Evolutionary conservation across 1,140 invertebrate species (phyloP).

Genomic region (Bombus ignitus): DNA sequence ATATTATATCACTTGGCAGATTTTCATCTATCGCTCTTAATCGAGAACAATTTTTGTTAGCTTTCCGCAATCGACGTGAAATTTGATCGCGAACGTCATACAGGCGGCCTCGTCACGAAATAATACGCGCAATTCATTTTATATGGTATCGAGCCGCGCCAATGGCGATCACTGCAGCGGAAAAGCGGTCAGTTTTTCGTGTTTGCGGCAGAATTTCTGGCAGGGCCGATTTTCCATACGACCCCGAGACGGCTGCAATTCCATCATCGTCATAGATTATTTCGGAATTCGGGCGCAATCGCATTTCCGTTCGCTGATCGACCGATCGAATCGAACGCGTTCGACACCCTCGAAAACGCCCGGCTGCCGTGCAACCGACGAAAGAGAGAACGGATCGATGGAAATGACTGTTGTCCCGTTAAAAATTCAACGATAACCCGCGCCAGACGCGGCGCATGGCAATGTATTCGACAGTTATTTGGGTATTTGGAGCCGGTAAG

Average conservation of each 20-base stretch:
- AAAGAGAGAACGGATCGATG: constrained; percentile 29
- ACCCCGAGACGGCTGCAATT: constrained; percentile 23
- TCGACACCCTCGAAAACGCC: not conserved
- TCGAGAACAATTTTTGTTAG: not conserved
- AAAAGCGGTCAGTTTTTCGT: constrained; percentile 35
- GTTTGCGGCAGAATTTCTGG: constrained; percentile 28
- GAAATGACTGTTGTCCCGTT: constrained; percentile 46
- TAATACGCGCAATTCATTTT: constrained; percentile 28
- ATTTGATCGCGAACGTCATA: constrained; percentile 3
- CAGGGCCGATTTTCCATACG: not conserved
- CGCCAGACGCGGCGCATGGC: constrained; percentile 16
- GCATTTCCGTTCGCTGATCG: constrained; percentile 42
- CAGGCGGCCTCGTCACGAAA: not conserved
- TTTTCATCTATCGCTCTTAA: not conserved
- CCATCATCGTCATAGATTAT: constrained; percentile 47
- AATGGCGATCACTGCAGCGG: not conserved
- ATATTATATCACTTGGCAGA: too few species aligned
- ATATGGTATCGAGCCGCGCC: not conserved
- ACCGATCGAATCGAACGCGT: constrained; percentile 22
- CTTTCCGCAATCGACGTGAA: not conserved
- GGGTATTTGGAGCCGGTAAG: constrained; percentile 39
- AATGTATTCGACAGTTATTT: constrained; percentile 48
- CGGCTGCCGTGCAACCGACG: not conserved
- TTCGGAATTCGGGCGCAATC: constrained; percentile 43
- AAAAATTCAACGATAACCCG: constrained; percentile 55